Percentiles rank a stretch among this genome's conserved stretches.
These are phyloP conservation scores for Phataginus tricuspis DNA, from an alignment of 2,797 vertebrate genomes.

Conservation along the genomic window DNA sequence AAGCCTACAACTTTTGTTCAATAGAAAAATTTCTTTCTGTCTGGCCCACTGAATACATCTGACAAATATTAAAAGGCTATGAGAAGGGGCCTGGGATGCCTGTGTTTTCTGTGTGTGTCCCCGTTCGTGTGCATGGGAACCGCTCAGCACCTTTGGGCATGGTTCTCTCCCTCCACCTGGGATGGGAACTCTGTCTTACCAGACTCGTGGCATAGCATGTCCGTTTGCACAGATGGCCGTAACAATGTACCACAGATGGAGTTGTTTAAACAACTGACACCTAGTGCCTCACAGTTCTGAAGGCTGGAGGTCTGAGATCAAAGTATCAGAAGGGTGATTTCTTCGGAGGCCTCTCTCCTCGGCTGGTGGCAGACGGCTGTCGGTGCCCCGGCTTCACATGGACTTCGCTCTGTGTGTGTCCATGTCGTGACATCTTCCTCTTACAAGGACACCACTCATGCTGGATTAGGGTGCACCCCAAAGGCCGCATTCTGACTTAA, in stretches of 20 bases:
- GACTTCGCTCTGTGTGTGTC: background rate
- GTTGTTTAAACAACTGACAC: too few species aligned
- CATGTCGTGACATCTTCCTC: background rate
- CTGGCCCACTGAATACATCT: background rate
- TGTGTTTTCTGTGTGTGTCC: background rate
- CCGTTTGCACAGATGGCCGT: background rate
- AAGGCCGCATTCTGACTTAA: background rate
- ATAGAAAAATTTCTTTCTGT: background rate
- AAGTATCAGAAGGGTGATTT: background rate
- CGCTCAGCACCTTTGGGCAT: background rate
- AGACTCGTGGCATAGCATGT: fast-evolving
- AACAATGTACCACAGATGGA: fast-evolving
- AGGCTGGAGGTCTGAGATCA: background rate
- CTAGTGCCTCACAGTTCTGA: background rate
- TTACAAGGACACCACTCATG: background rate
- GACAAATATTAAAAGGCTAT: background rate
- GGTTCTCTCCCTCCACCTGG: too few species aligned
- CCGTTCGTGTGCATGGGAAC: fast-evolving
- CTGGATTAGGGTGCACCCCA: fast-evolving
- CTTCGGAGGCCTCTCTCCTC: background rate
- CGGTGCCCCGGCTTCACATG: background rate
- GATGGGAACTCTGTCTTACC: fast-evolving
- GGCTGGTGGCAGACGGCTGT: background rate
- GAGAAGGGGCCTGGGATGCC: fast-evolving
- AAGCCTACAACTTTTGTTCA: background rate